Evolutionary conservation across 2,888 invertebrate species (phyloP), one percentile per base, ranked within the genome.

Genomic region (Thymelicus acteon): DNA sequence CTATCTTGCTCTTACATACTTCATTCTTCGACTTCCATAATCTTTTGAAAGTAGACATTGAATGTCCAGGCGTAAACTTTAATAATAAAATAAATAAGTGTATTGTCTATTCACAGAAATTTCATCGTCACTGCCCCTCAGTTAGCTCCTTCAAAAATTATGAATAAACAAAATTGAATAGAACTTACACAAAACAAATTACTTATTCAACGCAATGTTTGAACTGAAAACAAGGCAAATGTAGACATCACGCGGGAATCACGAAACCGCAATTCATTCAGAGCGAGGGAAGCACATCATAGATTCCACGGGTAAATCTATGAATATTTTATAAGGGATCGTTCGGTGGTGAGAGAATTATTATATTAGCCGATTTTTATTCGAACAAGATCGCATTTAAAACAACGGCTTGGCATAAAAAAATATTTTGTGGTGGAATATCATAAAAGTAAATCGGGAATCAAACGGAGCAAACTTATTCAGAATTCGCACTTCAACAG

Each of bases 251-350:
- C 7, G 48, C 48, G 19, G 62, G 48, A 62, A 62, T 62, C 48
- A 48, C 44, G 57, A 44, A 39, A 57, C 44, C 65, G n/a, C n/a
- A 40, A 57, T 57, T 47, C 44, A 57, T 65, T 65, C n/a, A 47
- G 37, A 37, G n/a, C 24, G 65, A 31, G 57, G 39, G 12, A 65
- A 44, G 57, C 47, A 57, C 57, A 6, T 65, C 57, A 65, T 65
- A 65, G 65, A 65, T 65, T 57, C 65, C 31, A 44, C 57, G 57
- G 24, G 31, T 65, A 44, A 57, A 65, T 57, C 57, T 47, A 65
- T 65, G 65, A 65, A 65, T 65, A 66, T 58, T 66, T 66, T 47
- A 58, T 66, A 66, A 44, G 37, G 44, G 39, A 12, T 13, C 13
- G 15, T 65, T 57, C 47, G 52, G 52, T n/a, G 31, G 44, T 37